Conservation (phyloP, 2,888 invertebrate genomes). For the Tridacna gigas region DNA sequence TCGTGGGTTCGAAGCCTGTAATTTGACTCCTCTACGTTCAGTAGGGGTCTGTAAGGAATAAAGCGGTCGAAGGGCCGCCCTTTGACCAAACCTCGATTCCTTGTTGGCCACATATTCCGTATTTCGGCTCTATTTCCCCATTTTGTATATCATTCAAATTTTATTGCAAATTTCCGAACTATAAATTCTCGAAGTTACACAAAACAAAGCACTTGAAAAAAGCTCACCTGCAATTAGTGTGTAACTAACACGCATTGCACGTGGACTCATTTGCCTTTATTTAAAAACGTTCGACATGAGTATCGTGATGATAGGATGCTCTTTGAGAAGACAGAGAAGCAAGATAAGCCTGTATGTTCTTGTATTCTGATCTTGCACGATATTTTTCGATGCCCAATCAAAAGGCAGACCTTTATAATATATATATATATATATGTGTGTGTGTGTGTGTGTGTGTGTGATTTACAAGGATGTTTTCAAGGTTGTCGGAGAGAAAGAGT, state of each 20-base stretch:
- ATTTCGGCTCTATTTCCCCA: not conserved
- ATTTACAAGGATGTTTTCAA: not conserved
- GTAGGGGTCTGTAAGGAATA: constrained; percentile 70
- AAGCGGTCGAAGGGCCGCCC: constrained; percentile 67
- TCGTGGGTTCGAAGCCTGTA: constrained; percentile 56
- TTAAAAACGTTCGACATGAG: no score
- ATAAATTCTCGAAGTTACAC: no score
- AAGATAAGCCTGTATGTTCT: no score
- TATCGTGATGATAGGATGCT: no score
- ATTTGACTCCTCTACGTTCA: constrained; percentile 69
- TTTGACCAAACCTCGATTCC: not conserved
- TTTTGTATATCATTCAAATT: not conserved
- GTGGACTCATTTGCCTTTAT: not conserved
- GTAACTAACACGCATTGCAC: not conserved
- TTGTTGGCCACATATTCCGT: not conserved
- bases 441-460: no score
- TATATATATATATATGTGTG: no score
- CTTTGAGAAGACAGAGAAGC: no score
- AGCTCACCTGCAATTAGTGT: not conserved
- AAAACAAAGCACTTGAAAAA: not conserved
- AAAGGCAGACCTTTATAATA: not conserved
- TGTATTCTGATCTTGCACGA: no score
- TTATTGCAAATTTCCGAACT: no score
- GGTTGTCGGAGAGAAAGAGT: not conserved
- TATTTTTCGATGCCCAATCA: not conserved